Base-by-base conservation (phyloP, 2,888 invertebrate species). In the Tetanocera ferruginea region DNA sequence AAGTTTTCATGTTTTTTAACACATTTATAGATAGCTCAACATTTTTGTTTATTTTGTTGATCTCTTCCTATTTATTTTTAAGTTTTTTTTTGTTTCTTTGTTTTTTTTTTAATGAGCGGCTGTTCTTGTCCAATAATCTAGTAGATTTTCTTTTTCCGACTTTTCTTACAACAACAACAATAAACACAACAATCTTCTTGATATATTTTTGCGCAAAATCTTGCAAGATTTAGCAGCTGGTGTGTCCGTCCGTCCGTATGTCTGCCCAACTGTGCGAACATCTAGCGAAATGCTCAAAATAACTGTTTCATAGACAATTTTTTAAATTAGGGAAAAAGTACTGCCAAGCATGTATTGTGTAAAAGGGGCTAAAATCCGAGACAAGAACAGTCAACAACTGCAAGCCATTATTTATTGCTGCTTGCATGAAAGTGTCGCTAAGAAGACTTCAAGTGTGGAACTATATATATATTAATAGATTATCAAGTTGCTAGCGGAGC, bases 381-480 rank as follows among this genome's bases (percentile, higher is more conserved):
- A 37, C 11, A 43, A 43, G 43, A 14, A 14, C 14, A 37, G 73
- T 37, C 28, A 43, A 49, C 73, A 60, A 73, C 62, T 60, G 73
- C 25, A 62, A 25, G 28, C 23, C 62, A 60, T 73, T 73, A 73
- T 62, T 73, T 60, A 73, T 49, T 43, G 70, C 25, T 43, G 70
- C 25, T 17, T 52, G 49, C 70, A 34, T 70, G 64, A 17, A 70
- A 28, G 25, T 55, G 55, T 67, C 43, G 19, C 43, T 23, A 23
- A 19, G 49, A 2, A 43, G 43, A 43, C 31, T 17, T n/a, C 14
- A 34, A n/a, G n/a, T 34, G n/a, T 64, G n/a, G 64, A 34, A 17
- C n/a, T n/a, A n/a, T 37, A 19, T 31, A 69, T 23, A n/a, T 67
- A 67, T 52, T 67, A 67, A 75, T 67, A 75, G 67, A 66, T 74